A percentile compares a stretch with the other conserved stretches of the same genome.
Evolutionary conservation across 2,113 vertebrate genomes (phyloP).

Genomic region (Plecturocebus donacophilus): DNA sequence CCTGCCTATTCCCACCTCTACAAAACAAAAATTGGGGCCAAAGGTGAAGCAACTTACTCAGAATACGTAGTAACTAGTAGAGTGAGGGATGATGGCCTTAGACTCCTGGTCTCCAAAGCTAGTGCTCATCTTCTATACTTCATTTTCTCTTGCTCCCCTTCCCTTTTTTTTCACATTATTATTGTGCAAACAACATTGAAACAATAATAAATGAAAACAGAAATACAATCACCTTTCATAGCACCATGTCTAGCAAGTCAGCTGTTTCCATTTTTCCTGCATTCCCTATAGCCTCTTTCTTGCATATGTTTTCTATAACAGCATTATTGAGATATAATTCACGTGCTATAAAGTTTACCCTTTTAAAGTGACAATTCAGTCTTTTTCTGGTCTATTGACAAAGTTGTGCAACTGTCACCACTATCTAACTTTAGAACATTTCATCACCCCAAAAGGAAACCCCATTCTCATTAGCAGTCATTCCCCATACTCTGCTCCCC

Average conservation of each 20-base stretch:
- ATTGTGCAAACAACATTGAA: neutral
- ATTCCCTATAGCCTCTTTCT: conserved; percentile 38
- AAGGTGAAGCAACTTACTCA: neutral
- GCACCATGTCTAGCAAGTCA: conserved; percentile 55
- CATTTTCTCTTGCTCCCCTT: neutral
- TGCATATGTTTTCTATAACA: conserved; percentile 49
- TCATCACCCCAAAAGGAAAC: conserved; percentile 39
- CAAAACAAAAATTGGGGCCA: neutral
- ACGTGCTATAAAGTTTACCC: conserved; percentile 40
- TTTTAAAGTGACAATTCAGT: conserved; percentile 45
- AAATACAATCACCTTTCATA: neutral
- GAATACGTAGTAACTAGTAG: neutral
- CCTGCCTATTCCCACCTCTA: neutral
- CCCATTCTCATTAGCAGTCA: neutral
- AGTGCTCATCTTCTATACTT: neutral
- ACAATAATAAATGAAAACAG: neutral
- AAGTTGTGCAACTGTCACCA: neutral
- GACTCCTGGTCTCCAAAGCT: neutral
- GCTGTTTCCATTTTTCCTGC: conserved; percentile 41
- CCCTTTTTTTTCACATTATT: neutral
- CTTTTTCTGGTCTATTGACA: neutral
- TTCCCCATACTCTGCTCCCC: neutral
- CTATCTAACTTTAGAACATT: conserved; percentile 59
- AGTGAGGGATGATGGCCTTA: neutral
- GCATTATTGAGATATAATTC: conserved; percentile 58